Evolutionary conservation across 2,888 invertebrate genomes (phyloP), one percentile per base, ranked within the genome.

Genomic region (Yponomeuta plumbellus): DNA sequence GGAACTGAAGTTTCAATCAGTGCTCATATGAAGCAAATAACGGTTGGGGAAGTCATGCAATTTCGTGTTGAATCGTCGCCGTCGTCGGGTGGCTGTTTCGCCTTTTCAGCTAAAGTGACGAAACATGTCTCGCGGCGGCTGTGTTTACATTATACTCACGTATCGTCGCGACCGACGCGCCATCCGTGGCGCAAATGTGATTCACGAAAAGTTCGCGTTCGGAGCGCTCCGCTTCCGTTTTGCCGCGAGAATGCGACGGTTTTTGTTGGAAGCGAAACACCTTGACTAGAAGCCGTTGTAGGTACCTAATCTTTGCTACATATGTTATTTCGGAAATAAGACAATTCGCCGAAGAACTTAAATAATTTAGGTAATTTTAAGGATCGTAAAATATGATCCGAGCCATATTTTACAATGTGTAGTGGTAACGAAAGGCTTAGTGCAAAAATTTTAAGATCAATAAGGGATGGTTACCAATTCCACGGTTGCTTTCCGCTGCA

Each of bases 141-240:
- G 72, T 81, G 81, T 85, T 85, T 81, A 75, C 80, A 85, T 84
- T 86, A 77, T 77, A 70, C 79, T 84, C 86, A 86, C 85, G 86
- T 86, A 71, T 44, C 44, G 40, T 44, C 44, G 40, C 63, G 63
- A 63, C 11, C 40, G 44, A 13, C 59, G 59, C 59, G 22, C 21
- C 59, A 59, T 57, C 21, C 57, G 57, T 21, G 59, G 22, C 21
- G 23, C 23, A 59, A 59, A 59, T 59, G 59, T 59, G 59, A 59
- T 59, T 59, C 23, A 11, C 21, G 59, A 59, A 59, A 23, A 59
- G 23, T 59, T 58, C 58, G 58, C 21, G 21, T 58, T 69, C 67
- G 69, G 71, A 71, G 70, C 70, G 69, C 66, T 69, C 69, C 68
- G 70, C 71, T 76, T 75, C 74, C 44, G 13, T 52, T 52, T 52